Evolutionary conservation across 2,113 vertebrate genomes (phyloP).

Genomic region (Hiodon alosoides): DNA sequence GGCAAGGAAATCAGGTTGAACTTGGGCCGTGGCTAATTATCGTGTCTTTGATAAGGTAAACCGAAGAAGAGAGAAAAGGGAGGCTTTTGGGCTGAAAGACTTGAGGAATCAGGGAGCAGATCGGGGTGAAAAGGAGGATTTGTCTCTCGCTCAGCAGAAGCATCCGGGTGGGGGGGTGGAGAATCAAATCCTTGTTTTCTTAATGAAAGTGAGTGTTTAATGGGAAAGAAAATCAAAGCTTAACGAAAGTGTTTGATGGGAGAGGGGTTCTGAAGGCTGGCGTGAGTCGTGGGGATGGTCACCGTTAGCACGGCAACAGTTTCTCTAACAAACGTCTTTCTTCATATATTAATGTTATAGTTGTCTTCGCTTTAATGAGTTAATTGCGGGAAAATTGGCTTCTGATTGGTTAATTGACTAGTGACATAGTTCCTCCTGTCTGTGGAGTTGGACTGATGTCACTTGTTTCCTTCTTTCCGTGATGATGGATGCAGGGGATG

Average conservation of each 20-base stretch:
- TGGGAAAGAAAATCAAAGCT: too few species aligned
- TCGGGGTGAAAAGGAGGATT: constrained; percentile 32
- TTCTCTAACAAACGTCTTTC: not conserved
- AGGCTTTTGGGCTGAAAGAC: constrained; percentile 31
- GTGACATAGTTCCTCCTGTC: too few species aligned
- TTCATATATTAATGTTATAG: not conserved
- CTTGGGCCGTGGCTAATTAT: constrained; percentile 67
- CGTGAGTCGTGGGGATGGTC: constrained; percentile 30
- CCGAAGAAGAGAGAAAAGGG: constrained; percentile 13
- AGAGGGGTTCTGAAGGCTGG: constrained; percentile 33
- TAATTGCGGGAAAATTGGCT: not conserved
- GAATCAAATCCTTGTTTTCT: constrained; percentile 58
- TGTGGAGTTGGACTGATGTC: too few species aligned
- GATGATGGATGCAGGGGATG: not conserved
- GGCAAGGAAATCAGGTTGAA: constrained; percentile 62
- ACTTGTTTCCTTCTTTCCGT: not conserved
- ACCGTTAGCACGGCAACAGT: constrained; percentile 1
- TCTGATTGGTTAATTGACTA: not conserved
- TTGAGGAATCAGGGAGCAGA: constrained; percentile 42
- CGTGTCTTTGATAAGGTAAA: constrained; percentile 67
- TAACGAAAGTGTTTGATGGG: constrained; percentile 51
- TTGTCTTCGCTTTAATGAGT: not conserved
- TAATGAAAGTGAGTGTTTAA: constrained; percentile 56
- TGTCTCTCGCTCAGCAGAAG: constrained; percentile 43
- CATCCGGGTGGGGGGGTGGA: constrained; percentile 39